These are phyloP conservation scores for Odobenus rosmarus DNA, from an alignment of 2,113 vertebrate genomes.

Conservation along the genomic window DNA sequence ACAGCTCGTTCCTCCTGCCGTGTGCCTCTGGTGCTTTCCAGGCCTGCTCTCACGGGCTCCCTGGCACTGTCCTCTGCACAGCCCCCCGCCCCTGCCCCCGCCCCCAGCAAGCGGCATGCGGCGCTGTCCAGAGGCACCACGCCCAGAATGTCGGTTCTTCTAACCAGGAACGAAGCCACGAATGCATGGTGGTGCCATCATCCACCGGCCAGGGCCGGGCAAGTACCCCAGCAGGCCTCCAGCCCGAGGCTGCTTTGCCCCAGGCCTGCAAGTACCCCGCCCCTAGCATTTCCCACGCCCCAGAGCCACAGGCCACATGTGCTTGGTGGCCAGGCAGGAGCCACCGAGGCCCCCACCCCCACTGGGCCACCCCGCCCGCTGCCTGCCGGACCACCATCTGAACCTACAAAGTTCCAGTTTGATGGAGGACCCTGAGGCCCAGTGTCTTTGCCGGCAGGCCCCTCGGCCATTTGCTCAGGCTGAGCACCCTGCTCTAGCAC, in stretches of 20 bases:
- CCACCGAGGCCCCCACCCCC: neutral
- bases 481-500: fast-evolving
- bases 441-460: fast-evolving
- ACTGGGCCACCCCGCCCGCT: neutral
- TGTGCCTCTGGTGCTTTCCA: fast-evolving
- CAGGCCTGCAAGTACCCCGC: neutral
- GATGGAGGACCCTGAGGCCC: neutral
- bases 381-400: neutral
- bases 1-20: neutral
- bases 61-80: neutral
- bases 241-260: neutral
- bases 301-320: fast-evolving
- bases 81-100: too few species aligned
- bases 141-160: neutral
- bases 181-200: fast-evolving
- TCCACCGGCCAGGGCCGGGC: fast-evolving
- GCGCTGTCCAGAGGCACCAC: neutral
- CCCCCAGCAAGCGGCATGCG: neutral
- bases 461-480: fast-evolving
- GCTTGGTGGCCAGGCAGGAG: too few species aligned
- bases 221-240: neutral
- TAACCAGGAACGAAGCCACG: fast-evolving
- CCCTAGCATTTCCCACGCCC: neutral
- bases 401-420: neutral
- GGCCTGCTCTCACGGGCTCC: neutral